Evolutionary conservation across 2,113 vertebrate species (phyloP), one percentile per base, ranked within the genome.

Genomic region (Zapus hudsonius): DNA sequence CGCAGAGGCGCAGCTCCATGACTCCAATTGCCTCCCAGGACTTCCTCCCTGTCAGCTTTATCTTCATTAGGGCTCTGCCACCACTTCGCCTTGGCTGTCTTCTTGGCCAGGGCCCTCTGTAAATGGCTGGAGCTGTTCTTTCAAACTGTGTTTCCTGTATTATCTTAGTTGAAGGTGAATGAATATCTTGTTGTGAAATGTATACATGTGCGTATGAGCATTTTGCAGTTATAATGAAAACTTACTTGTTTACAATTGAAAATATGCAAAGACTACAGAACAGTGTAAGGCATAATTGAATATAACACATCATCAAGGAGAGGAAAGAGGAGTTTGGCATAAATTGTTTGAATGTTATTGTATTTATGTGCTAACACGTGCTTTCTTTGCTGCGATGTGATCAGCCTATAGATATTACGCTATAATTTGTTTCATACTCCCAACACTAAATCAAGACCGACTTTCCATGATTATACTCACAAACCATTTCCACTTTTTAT

Each of bases 31-130:
- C 47, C n/a, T 23, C 64, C n/a, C 80, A 92, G 84, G 36, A 64
- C 33, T 78, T 76, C 57, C 86, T 95, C 95, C 69, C 0, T 27
- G 69, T 83, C 80, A 88, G 67, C 79, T 93, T 87, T 78, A 75
- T 86, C 90, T 88, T 94, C 94, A 84, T 44, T 84, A 90, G 86
- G 33, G 69, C 23, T 40, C 69, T 92, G 36, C 40, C 29, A 61
- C 36, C 79, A 87, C 89, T 90, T 85, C 27, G 29, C 7, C 38
- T 52, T 76, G n/a, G 57, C 9, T 27, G 88, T 79, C 90, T 20
- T 80, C 66, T 44, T 36, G 84, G 31, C 31, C 44, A 29, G 5
- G n/a, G 40, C 31, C 15, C 13, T 73, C 7, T 38, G 57, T 64
- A 20, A 63, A 84, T 36, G 88, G 2, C 0, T 83, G 22, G 13